Evolutionary conservation across 2,113 vertebrate species (phyloP).

Genomic region (Orcinus orca): DNA sequence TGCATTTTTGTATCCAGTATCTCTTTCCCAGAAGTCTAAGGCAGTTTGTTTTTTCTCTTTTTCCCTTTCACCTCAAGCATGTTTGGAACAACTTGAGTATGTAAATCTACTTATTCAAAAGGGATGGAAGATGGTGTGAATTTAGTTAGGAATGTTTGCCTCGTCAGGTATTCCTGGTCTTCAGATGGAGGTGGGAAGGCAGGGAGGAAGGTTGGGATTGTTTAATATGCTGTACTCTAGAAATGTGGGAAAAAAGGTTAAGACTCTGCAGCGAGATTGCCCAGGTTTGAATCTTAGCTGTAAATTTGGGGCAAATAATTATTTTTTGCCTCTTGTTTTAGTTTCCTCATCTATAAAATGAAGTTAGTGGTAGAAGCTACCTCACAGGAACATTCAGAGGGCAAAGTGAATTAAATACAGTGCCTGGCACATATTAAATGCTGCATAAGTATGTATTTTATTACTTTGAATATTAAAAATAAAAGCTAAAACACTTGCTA

Average conservation of each 20-base stretch:
- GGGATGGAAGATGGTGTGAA: neutral
- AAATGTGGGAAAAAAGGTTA: neutral
- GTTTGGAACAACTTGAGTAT: neutral
- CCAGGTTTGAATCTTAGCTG: conserved; percentile 14
- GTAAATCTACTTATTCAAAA: neutral
- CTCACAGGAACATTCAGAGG: neutral
- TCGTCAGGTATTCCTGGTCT: neutral
- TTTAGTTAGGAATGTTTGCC: conserved; percentile 37
- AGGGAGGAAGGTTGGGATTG: neutral
- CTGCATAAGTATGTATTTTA: neutral
- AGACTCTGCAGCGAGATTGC: neutral
- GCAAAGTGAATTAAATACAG: conserved; percentile 28
- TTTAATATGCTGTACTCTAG: neutral
- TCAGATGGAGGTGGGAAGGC: neutral
- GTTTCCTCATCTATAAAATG: conserved; percentile 27
- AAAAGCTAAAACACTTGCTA: conserved; percentile 23
- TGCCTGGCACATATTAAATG: neutral
- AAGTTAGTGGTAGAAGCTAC: neutral
- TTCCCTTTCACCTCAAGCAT: neutral
- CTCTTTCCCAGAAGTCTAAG: neutral
- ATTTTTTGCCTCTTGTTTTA: neutral
- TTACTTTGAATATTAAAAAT: conserved; percentile 18
- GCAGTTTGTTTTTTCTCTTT: conserved; percentile 21
- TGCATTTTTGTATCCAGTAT: neutral
- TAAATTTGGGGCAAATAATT: neutral